These are phyloP conservation scores for Trialeurodes vaporariorum DNA, from an alignment of 1,140 invertebrate genomes.

Conservation along the genomic window DNA sequence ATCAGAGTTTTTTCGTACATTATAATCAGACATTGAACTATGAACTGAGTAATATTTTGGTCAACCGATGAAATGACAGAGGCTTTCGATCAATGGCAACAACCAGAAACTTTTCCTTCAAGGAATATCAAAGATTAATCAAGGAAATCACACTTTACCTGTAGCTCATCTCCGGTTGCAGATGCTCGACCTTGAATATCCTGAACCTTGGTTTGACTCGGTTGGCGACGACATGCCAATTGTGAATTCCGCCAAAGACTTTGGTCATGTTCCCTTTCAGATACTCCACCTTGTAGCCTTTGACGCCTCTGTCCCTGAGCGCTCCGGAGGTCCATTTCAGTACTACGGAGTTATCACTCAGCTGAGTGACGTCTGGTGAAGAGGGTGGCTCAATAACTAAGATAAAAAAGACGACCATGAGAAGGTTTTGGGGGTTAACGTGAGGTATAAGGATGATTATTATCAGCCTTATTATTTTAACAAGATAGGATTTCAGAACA, in stretches of 20 bases:
- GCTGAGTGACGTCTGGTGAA: neutral
- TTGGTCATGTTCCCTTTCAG: neutral
- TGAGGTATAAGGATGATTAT: too few relatives aligned
- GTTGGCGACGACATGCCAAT: neutral
- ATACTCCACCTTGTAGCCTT: neutral
- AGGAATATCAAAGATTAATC: too few relatives aligned
- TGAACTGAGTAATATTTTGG: too few relatives aligned
- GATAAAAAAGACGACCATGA: too few relatives aligned
- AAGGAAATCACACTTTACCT: neutral
- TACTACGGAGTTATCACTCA: neutral
- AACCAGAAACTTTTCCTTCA: too few relatives aligned
- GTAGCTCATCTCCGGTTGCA: neutral
- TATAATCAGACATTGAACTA: too few relatives aligned
- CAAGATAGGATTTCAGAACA: too few relatives aligned
- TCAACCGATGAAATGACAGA: too few relatives aligned
- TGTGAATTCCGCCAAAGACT: neutral
- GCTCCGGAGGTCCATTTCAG: neutral
- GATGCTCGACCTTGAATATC: neutral
- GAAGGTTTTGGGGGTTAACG: too few relatives aligned
- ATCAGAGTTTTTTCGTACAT: too few relatives aligned
- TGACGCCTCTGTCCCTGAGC: neutral
- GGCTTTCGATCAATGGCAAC: too few relatives aligned
- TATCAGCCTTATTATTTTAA: too few relatives aligned
- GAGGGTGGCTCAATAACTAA: neutral
- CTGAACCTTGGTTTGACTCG: neutral